These are phyloP conservation scores for Lepidurus packardi DNA, from an alignment of 1,140 invertebrate species.

Conservation along the genomic window DNA sequence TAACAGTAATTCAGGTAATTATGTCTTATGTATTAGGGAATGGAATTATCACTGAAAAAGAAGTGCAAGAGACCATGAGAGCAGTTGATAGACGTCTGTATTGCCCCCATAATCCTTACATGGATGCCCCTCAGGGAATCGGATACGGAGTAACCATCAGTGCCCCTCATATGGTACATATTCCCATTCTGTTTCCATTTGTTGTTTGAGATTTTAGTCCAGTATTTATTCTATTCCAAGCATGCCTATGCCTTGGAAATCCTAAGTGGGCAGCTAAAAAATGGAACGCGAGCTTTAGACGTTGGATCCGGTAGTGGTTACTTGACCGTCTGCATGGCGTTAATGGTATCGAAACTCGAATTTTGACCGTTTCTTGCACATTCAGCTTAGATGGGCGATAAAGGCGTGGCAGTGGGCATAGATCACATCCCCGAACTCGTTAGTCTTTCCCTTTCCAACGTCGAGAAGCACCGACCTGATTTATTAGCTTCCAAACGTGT, in stretches of 20 bases:
- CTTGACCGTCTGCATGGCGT: slow-evolving; percentile 88
- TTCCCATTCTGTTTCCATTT: background rate
- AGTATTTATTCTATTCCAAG: slow-evolving; percentile 42
- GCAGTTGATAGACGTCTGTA: slow-evolving; percentile 79
- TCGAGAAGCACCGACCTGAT: slow-evolving; percentile 65
- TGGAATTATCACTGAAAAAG: slow-evolving; percentile 71
- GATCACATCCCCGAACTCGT: slow-evolving; percentile 88
- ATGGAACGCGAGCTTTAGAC: slow-evolving; percentile 78
- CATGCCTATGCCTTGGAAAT: slow-evolving; percentile 91
- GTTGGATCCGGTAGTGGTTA: slow-evolving; percentile 95
- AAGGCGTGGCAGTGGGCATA: slow-evolving; percentile 75
- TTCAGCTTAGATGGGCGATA: slow-evolving; percentile 53
- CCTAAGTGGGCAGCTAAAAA: slow-evolving; percentile 71
- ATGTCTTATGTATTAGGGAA: slow-evolving; percentile 59
- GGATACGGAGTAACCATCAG: slow-evolving; percentile 90
- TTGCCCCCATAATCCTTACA: slow-evolving; percentile 59
- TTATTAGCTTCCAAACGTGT: slow-evolving; percentile 60
- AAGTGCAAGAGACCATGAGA: slow-evolving; percentile 76
- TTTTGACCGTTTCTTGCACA: slow-evolving; percentile 28
- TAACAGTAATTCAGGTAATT: slow-evolving; percentile 14
- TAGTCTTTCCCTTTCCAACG: slow-evolving; percentile 65
- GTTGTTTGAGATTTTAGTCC: no score
- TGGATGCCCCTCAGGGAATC: slow-evolving; percentile 83
- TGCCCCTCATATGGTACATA: slow-evolving; percentile 91
- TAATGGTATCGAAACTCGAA: slow-evolving; percentile 57